Conservation (phyloP, 2,113 vertebrate species). For the Saccopteryx bilineata region DNA sequence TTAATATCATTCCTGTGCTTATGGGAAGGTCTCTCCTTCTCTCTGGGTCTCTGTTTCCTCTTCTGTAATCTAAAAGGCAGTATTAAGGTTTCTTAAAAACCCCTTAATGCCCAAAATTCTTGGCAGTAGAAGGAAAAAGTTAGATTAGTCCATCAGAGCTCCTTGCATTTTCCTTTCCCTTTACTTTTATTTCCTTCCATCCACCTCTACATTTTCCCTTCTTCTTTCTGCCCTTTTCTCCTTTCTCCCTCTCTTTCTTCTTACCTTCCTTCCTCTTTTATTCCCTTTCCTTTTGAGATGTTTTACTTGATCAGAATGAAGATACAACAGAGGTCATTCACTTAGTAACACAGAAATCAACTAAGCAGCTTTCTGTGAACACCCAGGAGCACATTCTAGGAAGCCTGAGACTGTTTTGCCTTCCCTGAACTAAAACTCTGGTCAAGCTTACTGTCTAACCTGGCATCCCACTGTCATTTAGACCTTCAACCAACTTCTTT, state of each 20-base stretch:
- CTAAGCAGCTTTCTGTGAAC: not conserved
- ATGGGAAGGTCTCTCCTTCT: not conserved
- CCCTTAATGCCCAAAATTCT: not conserved
- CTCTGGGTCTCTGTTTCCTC: not conserved
- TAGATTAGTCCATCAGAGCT: not conserved
- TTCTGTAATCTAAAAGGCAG: not conserved
- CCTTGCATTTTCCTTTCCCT: not conserved
- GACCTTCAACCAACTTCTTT: not conserved
- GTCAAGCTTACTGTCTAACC: not conserved
- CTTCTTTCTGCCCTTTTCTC: no score
- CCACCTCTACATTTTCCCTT: not conserved
- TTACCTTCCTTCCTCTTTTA: not conserved
- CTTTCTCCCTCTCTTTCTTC: not conserved
- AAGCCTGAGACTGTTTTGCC: not conserved
- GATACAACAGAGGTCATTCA: not conserved
- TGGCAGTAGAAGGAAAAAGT: not conserved
- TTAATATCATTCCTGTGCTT: not conserved
- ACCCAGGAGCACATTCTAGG: not conserved
- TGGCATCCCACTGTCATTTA: not conserved
- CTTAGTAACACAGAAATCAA: not conserved
- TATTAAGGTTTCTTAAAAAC: not conserved
- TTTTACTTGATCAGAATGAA: not conserved
- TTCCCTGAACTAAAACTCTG: no score
- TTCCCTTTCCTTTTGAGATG: constrained; percentile 2
- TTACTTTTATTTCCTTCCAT: not conserved